Percentiles rank a stretch among this genome's conserved stretches.
Conservation (phyloP, 2,888 invertebrate species). For the Nymphalis c-album region DNA sequence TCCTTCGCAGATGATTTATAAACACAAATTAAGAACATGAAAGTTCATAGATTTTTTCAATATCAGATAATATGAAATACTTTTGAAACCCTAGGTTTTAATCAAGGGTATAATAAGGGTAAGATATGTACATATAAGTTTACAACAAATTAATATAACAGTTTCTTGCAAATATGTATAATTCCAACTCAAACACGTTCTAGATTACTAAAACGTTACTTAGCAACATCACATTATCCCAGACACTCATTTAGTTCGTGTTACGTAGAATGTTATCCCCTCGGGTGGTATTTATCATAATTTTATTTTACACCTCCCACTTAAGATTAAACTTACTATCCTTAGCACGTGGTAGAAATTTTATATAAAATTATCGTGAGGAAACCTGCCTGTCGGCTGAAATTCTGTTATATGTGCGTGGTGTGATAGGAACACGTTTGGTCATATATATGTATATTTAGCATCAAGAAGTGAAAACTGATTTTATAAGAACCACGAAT, state of each 20-base stretch:
- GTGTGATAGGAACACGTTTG: no score
- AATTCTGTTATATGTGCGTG: no score
- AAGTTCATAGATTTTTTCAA: no score
- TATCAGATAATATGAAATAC: no score
- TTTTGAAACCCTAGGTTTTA: no score
- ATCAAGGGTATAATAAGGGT: no score
- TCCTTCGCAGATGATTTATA: no score
- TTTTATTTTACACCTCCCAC: conserved; percentile 6
- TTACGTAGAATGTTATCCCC: background rate
- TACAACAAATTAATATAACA: background rate
- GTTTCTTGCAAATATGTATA: background rate
- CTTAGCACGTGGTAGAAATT: background rate
- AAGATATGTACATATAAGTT: background rate
- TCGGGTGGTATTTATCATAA: background rate
- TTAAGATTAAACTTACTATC: conserved; percentile 1
- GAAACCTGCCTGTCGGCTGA: no score
- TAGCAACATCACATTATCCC: conserved; percentile 20
- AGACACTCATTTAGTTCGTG: background rate
- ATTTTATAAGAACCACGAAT: no score
- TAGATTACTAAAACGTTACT: background rate
- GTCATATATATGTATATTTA: no score
- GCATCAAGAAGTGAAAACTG: no score
- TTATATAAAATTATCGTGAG: background rate
- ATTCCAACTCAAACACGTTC: background rate
- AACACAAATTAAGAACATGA: no score